Base-by-base conservation (phyloP, 2,113 vertebrate genomes). In the Cromileptes altivelis region DNA sequence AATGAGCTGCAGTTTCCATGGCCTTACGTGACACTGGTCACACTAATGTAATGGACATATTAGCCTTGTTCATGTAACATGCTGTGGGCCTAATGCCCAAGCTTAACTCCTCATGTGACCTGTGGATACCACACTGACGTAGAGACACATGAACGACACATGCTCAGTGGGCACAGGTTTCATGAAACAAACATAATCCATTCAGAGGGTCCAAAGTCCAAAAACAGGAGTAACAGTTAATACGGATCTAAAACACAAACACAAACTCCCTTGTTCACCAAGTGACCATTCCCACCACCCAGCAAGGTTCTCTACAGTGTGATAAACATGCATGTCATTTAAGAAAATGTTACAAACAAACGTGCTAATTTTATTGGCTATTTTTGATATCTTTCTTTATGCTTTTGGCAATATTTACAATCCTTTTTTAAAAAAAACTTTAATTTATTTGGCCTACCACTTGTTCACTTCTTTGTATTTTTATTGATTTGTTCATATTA, bases 101-200 rank as follows among this genome's bases (percentile, higher is more conserved):
- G 70, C 69, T 88, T 84, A 87, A 55, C 56, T 45, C 77, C 74
- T 75, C 85, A 90, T 88, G 76, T 90, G 87, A 90, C 58, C 73
- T 6, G 11, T 82, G 17, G 57, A 79, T 30, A 70, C 64, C 40
- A 7, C 64, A 64, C 17, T 40, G n/a, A 74, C 37, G 45, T 50
- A 60, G 40, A 70, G 40, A 77, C 49, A 49, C 37, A 63, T 71
- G 68, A 89, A 57, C 4, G 9, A 67, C 76, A 70, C 63, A 71
- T 18, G 60, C 15, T 76, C 49, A 57, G 42, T 11, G 50, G 42
- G 42, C 30, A 52, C 23, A 76, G 2, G 74, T 68, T 78, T 76
- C 37, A 45, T 17, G 30, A 73, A 84, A 75, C 72, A 82, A 87
- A 89, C 62, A 74, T 52, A 88, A 91, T 85, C 80, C 58, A 76